phyloP scores from a whole-genome alignment of 2,888 invertebrate genomes.

The Mythimna impura region DNA sequence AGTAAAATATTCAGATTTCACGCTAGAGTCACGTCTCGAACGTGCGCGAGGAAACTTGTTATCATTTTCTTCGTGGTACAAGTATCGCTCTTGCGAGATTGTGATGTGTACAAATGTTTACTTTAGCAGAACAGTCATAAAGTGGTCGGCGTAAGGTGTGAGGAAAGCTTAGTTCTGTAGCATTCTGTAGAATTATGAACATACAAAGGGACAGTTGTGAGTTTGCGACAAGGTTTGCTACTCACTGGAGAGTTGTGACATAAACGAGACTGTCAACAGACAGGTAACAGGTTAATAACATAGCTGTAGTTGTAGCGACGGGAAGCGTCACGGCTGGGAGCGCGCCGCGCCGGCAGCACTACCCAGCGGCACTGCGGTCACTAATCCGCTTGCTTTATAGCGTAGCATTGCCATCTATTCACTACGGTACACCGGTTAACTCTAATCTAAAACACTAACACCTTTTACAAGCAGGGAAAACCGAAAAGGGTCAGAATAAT shows the following conservation, averaged over 20 bases:
- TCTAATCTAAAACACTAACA: background rate
- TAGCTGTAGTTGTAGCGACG: background rate
- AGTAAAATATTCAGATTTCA: constrained; percentile 32
- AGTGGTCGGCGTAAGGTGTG: constrained; percentile 15
- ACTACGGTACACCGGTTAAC: background rate
- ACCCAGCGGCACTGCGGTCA: constrained; percentile 15
- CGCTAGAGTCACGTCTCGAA: constrained; percentile 30
- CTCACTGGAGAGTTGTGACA: constrained; percentile 17
- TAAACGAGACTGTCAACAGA: constrained; percentile 4
- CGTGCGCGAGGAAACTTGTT: constrained; percentile 28
- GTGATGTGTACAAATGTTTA: constrained; percentile 46
- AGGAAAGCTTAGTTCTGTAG: constrained; percentile 28
- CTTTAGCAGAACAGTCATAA: constrained; percentile 23
- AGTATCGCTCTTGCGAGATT: constrained; percentile 30
- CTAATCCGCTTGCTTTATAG: constrained; percentile 35
- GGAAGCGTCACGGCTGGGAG: constrained; percentile 22
- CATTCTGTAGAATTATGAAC: constrained; percentile 21
- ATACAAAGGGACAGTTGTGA: constrained; percentile 4
- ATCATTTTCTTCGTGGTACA: constrained; percentile 24
- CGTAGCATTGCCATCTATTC: background rate
- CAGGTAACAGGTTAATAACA: constrained; percentile 36
- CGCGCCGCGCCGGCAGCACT: background rate
- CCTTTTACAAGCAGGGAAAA: constrained; percentile 7
- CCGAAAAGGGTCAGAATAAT: constrained; percentile 6
- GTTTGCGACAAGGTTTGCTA: constrained; percentile 10